Percentiles rank a stretch among this genome's conserved stretches.
These are phyloP conservation scores for Erebia epiphron DNA, from an alignment of 2,888 invertebrate species.

Conservation along the genomic window DNA sequence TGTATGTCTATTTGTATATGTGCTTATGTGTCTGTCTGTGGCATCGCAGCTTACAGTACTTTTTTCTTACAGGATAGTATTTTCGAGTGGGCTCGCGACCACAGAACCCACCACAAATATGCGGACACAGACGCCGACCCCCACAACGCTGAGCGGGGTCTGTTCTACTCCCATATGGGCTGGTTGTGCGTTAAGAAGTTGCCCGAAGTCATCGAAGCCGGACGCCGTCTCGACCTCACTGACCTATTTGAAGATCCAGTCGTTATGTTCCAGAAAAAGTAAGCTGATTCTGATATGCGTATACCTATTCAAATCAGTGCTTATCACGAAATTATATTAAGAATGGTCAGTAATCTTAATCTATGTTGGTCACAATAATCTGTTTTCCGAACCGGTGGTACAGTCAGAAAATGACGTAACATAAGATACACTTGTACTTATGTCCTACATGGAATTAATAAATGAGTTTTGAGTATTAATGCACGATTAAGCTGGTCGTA, in stretches of 20 bases:
- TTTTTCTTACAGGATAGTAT: constrained; percentile 78
- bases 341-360: neutral
- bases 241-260: constrained; percentile 93
- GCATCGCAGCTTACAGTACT: too few species aligned
- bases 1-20: too few species aligned
- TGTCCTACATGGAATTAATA: too few species aligned
- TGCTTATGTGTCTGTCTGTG: neutral
- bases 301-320: neutral
- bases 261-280: constrained; percentile 93
- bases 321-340: neutral
- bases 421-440: too few species aligned
- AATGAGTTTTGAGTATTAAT: too few species aligned
- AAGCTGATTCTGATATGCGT: constrained; percentile 46
- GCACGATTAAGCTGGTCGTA: too few species aligned
- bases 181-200: constrained; percentile 95
- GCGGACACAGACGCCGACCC: constrained; percentile 95
- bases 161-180: constrained; percentile 97
- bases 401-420: too few species aligned
- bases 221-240: constrained; percentile 90
- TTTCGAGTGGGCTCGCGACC: constrained; percentile 87
- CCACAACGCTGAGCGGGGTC: constrained; percentile 93
- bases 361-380: too few species aligned
- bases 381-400: too few species aligned
- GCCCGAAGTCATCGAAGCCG: constrained; percentile 91
- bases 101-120: constrained; percentile 94